Evolutionary conservation across 1,140 invertebrate species (phyloP).

Genomic region (Lordiphosa mommai): DNA sequence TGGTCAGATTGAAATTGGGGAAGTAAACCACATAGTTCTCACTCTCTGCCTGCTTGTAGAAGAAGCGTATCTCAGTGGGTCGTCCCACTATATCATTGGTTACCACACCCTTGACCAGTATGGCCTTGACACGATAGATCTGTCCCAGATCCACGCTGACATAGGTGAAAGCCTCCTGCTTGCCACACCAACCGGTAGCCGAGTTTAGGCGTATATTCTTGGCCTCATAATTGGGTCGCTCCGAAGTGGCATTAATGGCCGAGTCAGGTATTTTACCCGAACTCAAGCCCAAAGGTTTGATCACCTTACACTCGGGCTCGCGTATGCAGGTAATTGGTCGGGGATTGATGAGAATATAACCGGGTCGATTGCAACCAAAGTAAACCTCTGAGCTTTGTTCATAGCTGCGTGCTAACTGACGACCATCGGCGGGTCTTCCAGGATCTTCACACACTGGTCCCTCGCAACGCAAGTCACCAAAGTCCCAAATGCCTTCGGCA

Average conservation of each 20-base stretch:
- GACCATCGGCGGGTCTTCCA: constrained; percentile 94
- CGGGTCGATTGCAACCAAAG: constrained; percentile 93
- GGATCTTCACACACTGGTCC: constrained; percentile 97
- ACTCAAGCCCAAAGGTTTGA: constrained; percentile 93
- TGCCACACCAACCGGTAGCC: constrained; percentile 96
- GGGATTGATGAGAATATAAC: constrained; percentile 95
- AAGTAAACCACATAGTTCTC: constrained; percentile 98
- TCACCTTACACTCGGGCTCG: constrained; percentile 96
- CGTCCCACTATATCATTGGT: constrained; percentile 96
- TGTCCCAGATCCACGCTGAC: constrained; percentile 96
- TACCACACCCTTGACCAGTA: constrained; percentile 95
- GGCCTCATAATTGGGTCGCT: constrained; percentile 94
- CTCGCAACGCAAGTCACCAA: constrained; percentile 96
- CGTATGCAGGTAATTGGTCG: constrained; percentile 93
- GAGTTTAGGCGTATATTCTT: constrained; percentile 94
- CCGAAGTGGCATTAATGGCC: constrained; percentile 97
- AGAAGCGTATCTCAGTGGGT: constrained; percentile 96
- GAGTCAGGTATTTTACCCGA: constrained; percentile 96
- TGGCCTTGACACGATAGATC: constrained; percentile 93
- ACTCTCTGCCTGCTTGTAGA: constrained; percentile 95
- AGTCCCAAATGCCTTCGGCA: constrained; percentile 97
- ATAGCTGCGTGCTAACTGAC: constrained; percentile 93
- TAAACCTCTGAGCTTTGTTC: constrained; percentile 95
- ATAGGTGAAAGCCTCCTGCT: constrained; percentile 96
- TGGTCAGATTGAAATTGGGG: constrained; percentile 96